Percentiles rank a stretch among this genome's conserved stretches.
Conservation (phyloP, 2,888 invertebrate species). For the Hermaeophaga mercurialis region DNA sequence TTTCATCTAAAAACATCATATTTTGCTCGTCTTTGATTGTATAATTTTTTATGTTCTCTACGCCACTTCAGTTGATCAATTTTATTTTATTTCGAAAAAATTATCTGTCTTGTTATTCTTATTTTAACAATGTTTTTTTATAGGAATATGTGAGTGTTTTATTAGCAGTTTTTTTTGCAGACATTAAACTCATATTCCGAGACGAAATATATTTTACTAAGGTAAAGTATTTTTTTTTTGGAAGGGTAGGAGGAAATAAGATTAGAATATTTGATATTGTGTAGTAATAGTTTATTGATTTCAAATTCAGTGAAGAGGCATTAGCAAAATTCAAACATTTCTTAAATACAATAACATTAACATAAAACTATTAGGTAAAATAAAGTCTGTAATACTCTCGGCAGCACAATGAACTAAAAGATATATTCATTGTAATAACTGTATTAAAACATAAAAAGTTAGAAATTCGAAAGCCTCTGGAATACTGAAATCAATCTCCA, state of each 20-base stretch:
- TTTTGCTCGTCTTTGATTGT: no score
- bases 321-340: constrained; percentile 24
- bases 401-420: constrained; percentile 22
- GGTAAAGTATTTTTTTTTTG: no score
- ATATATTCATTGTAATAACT: constrained; percentile 16
- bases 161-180: no score
- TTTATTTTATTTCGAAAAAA: no score
- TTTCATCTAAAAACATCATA: no score
- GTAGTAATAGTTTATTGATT: constrained; percentile 54
- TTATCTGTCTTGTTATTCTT: no score
- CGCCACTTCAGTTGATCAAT: no score
- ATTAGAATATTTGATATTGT: constrained; percentile 19
- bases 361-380: constrained; percentile 19
- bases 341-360: constrained; percentile 20
- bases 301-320: constrained; percentile 53
- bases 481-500: constrained; percentile 58
- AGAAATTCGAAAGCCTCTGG: constrained; percentile 42
- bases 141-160: no score
- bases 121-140: no score
- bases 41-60: no score
- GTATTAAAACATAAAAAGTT: constrained; percentile 20
- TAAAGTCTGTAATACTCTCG: constrained; percentile 16
- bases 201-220: no score
- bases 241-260: not conserved
- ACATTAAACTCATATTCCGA: no score